These are phyloP conservation scores for Macrobrachium nipponense DNA, from an alignment of 1,140 invertebrate species.

Conservation along the genomic window DNA sequence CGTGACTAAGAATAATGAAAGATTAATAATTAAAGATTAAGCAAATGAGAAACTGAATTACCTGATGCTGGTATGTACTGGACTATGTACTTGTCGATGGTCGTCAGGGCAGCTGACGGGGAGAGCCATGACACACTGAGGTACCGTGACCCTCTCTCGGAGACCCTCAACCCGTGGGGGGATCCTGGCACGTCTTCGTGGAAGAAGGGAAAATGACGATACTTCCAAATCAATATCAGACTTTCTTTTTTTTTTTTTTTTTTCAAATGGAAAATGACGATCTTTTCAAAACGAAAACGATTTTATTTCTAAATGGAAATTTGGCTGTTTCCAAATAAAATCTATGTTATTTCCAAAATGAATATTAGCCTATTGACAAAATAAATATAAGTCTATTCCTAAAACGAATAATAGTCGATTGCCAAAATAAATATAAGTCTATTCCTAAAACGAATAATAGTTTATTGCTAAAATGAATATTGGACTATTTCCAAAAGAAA, in stretches of 20 bases:
- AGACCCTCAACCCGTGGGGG: conserved; percentile 38
- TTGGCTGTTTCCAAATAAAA: no score
- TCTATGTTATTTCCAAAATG: no score
- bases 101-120: conserved; percentile 28
- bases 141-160: conserved; percentile 34
- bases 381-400: no score
- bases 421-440: no score
- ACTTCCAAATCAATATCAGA: background rate
- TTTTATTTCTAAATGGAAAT: background rate
- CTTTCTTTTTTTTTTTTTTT: no score
- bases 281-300: no score
- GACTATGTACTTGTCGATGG: conserved; percentile 40
- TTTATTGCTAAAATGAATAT: no score
- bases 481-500: no score
- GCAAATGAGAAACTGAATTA: background rate
- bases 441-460: no score
- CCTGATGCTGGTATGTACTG: conserved; percentile 35
- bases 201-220: background rate
- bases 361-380: no score
- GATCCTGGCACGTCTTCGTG: conserved; percentile 40
- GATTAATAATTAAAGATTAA: background rate
- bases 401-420: no score
- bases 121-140: conserved; percentile 40
- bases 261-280: background rate
- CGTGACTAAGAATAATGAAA: background rate